Evolutionary conservation across 2,888 invertebrate genomes (phyloP), one percentile per base, ranked within the genome.

Genomic region (Cylindroiulus punctatus): DNA sequence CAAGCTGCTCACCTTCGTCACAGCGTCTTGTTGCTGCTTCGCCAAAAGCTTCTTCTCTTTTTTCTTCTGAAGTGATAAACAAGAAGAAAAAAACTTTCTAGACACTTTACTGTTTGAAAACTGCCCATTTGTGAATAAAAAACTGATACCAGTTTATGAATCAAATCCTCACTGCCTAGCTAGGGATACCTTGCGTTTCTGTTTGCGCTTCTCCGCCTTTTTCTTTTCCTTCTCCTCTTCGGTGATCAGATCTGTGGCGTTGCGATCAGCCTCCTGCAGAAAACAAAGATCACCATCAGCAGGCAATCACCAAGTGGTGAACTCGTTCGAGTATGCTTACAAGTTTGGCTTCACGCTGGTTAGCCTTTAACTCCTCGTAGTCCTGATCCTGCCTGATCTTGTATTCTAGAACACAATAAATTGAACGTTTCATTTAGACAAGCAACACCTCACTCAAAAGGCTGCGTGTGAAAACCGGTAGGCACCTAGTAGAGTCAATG

Each of bases 41-140:
- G 47, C 47, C 47, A 52, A 52, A 52, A 52, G 47, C 17, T 52
- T 52, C 47, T 52, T 52, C 47, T 52, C 47, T 52, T 52, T 52
- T 52, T 52, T 52, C 47, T 52, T 52, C 47, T 52, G 17, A 7
- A 52, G 17, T 12, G 47, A 52, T 52, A 14, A 17, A 52, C 17
- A 17, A 52, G 17, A 14, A 52, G 47, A 8, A 8, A 17, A n/a
- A n/a, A n/a, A n/a, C n/a, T n/a, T n/a, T n/a, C n/a, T n/a, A n/a
- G n/a, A n/a, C n/a, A n/a, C n/a, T n/a, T n/a, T n/a, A n/a, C n/a
- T n/a, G n/a, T n/a, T n/a, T n/a, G n/a, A n/a, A n/a, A n/a, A n/a
- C n/a, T n/a, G n/a, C n/a, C n/a, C n/a, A n/a, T n/a, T n/a, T n/a
- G n/a, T n/a, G n/a, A n/a, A n/a, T n/a, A n/a, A n/a, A n/a, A n/a